Evolutionary conservation across 2,797 vertebrate species (phyloP), one percentile per base, ranked within the genome.

Genomic region (Cossypha heuglini): DNA sequence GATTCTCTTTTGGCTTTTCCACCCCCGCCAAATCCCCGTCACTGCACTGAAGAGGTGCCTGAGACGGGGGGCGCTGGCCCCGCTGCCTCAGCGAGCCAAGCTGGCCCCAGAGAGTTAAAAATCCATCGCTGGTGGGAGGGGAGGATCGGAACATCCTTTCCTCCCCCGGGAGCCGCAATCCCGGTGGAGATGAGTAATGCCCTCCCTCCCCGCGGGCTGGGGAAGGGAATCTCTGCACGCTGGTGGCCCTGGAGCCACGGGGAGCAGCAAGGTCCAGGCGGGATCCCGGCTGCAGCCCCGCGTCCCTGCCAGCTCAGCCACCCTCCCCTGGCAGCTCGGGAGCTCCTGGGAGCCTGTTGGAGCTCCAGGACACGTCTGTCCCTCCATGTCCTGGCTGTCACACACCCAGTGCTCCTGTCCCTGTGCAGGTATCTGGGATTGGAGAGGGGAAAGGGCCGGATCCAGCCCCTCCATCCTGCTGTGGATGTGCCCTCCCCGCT

Each of bases 401-500:
- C 16, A 3, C 3, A 25, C 7, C 37, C 31, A 5, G 67, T 10
- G 31, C 29, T 72, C 11, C 76, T 10, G 22, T 15, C 71, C 35
- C 3, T 3, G 29, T 4, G 42, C 48, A 24, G 46, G 11, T 1
- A 0, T 5, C 16, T 22, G 69, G 35, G 55, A 5, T 1, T 29
- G 46, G 17, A 24, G 61, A 4, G 59, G 54, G 19, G 1, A 1
- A 33, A 33, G 17, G 31, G 29, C 13, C 0, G 3, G 57, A 9
- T 13, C 8, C 35, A 24, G 78, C n/a, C 11, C 31, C 3, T 1
- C 38, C 62, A 11, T 21, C 35, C 57, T 0, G 0, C 0, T 1
- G 3, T 10, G 24, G 48, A 17, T 13, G 11, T 13, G 10, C 6
- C 67, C 43, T 3, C 57, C 52, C 25, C 0, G 2, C 10, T 5